These are phyloP conservation scores for Mythimna impura DNA, from an alignment of 2,888 invertebrate genomes.

Conservation along the genomic window DNA sequence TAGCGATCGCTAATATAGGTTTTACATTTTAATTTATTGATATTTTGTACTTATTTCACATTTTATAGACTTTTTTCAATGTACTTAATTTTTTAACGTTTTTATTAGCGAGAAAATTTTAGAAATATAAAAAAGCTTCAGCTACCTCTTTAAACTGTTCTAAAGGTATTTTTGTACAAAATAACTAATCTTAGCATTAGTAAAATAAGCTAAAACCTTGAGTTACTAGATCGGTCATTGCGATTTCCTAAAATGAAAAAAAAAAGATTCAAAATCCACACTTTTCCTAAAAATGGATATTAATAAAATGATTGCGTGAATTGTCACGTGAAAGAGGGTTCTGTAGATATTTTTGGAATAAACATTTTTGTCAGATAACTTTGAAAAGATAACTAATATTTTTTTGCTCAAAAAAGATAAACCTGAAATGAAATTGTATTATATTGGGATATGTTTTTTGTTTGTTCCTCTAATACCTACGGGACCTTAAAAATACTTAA, in stretches of 20 bases:
- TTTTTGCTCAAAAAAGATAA: constrained; percentile 52
- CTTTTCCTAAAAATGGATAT: constrained; percentile 76
- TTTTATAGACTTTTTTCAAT: constrained; percentile 68
- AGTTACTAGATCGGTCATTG: constrained; percentile 74
- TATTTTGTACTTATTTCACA: constrained; percentile 68
- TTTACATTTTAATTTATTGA: constrained; percentile 66
- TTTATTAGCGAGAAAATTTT: constrained; percentile 73
- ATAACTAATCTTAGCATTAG: constrained; percentile 79
- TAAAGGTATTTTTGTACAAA: constrained; percentile 87
- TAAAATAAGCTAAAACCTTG: constrained; percentile 68
- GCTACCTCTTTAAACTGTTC: constrained; percentile 87
- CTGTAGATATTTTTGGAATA: constrained; percentile 48
- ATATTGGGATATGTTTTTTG: constrained; percentile 45
- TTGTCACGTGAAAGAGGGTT: constrained; percentile 35
- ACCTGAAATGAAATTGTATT: constrained; percentile 49
- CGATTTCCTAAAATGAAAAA: constrained; percentile 76
- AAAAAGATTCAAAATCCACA: constrained; percentile 75
- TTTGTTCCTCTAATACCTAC: constrained; percentile 49
- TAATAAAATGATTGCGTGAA: constrained; percentile 52
- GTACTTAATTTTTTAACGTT: constrained; percentile 81
- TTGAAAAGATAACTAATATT: constrained; percentile 9
- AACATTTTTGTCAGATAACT: constrained; percentile 5
- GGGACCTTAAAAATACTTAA: constrained; percentile 73
- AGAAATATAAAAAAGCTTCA: constrained; percentile 78
- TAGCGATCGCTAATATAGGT: constrained; percentile 78